phyloP scores from a whole-genome alignment of 1,140 invertebrate species.

The Epicauta chinensis region DNA sequence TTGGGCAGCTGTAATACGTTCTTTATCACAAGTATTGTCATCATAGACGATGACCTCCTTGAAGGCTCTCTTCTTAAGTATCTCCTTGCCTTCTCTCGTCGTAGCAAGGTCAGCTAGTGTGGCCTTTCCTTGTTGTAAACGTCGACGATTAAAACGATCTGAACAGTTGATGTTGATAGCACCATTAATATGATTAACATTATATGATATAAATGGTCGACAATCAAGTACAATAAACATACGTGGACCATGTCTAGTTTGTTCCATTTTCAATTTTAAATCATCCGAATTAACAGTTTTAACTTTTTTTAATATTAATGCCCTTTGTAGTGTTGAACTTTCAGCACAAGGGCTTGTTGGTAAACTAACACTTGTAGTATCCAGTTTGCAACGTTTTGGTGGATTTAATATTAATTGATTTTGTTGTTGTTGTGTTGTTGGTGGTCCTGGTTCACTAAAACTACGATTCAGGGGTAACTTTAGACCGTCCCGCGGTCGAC shows the following conservation, averaged over 20 bases:
- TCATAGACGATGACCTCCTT: conserved; percentile 66
- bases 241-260: conserved; percentile 24
- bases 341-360: conserved; percentile 55
- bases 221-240: conserved; percentile 60
- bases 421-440: conserved; percentile 19
- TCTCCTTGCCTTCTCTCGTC: conserved; percentile 56
- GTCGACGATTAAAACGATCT: conserved; percentile 63
- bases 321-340: conserved; percentile 47
- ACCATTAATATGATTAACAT: conserved; percentile 62
- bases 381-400: conserved; percentile 54
- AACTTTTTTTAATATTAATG: conserved; percentile 42
- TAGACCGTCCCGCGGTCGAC: conserved; percentile 50
- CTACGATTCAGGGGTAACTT: conserved; percentile 54
- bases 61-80: conserved; percentile 50
- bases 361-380: conserved; percentile 46
- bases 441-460: conserved; percentile 54
- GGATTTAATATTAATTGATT: conserved; percentile 27
- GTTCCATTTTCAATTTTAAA: conserved; percentile 38
- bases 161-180: conserved; percentile 72
- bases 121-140: conserved; percentile 62
- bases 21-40: conserved; percentile 56
- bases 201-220: conserved; percentile 66
- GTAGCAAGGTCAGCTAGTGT: conserved; percentile 61
- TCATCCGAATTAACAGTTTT: conserved; percentile 38
- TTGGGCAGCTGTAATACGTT: conserved; percentile 51